Percentiles rank a stretch among this genome's conserved stretches.
These are phyloP conservation scores for Coenonympha arcania DNA, from an alignment of 2,888 invertebrate species.

Conservation along the genomic window DNA sequence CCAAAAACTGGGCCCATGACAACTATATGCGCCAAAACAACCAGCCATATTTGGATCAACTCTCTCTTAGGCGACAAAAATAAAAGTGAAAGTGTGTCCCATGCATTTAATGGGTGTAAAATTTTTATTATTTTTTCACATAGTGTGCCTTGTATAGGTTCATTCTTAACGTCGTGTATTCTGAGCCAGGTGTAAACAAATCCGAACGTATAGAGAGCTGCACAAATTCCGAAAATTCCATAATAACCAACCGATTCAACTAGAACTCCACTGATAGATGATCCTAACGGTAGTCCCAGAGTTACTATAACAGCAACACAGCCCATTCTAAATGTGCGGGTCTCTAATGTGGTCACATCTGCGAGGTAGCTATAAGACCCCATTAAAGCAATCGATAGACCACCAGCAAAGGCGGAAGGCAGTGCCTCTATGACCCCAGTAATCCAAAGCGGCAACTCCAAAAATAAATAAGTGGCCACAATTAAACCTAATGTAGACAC, in stretches of 20 bases:
- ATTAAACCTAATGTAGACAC: constrained; percentile 67
- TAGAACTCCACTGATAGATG: constrained; percentile 67
- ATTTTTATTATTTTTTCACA: constrained; percentile 42
- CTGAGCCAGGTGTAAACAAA: constrained; percentile 52
- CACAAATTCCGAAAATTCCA: constrained; percentile 55
- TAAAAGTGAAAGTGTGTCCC: constrained; percentile 59
- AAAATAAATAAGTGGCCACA: constrained; percentile 69
- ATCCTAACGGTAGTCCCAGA: constrained; percentile 66
- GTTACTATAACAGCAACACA: constrained; percentile 72
- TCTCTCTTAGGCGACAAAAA: constrained; percentile 42
- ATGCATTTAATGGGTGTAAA: constrained; percentile 53
- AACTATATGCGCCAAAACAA: constrained; percentile 58
- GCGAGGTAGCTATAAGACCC: constrained; percentile 76
- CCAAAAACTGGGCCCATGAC: constrained; percentile 63
- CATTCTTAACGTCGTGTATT: constrained; percentile 52
- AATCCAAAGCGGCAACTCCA: constrained; percentile 71
- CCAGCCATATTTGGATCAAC: constrained; percentile 46
- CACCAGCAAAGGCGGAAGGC: constrained; percentile 74
- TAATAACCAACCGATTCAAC: constrained; percentile 62
- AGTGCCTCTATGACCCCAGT: constrained; percentile 72
- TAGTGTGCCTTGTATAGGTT: constrained; percentile 42
- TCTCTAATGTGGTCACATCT: constrained; percentile 73
- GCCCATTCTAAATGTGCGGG: constrained; percentile 76
- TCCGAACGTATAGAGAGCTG: constrained; percentile 48
- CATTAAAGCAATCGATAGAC: constrained; percentile 71